phyloP scores from a whole-genome alignment of 2,113 vertebrate genomes.

The Pholis gunnellus region DNA sequence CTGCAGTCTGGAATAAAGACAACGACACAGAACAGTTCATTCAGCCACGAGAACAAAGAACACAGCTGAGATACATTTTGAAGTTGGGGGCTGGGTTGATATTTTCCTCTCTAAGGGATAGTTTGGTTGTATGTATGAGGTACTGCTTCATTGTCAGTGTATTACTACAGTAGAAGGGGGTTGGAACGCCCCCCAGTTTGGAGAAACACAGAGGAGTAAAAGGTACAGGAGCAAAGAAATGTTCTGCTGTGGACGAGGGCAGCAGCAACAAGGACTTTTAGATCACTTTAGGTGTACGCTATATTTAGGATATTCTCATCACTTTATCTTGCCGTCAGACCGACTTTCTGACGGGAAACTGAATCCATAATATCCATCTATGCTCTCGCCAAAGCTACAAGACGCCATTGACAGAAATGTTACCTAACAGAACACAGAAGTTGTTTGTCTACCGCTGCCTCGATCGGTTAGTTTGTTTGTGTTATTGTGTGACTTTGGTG shows the following conservation, averaged over 20 bases:
- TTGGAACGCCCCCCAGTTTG: no score
- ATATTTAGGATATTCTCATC: neutral
- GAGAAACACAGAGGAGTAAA: neutral
- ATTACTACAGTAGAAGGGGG: neutral
- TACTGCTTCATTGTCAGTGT: neutral
- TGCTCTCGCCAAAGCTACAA: neutral
- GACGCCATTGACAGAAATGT: neutral
- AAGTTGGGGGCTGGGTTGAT: neutral
- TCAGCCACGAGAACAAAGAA: neutral
- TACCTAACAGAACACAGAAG: neutral
- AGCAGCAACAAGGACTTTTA: no score
- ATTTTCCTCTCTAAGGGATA: neutral
- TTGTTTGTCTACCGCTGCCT: neutral
- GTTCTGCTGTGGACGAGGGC: no score
- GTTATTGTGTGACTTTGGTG: neutral
- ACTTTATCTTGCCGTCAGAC: neutral
- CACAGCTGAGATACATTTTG: neutral
- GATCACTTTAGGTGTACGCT: neutral
- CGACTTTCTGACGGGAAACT: neutral
- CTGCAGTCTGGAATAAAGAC: constrained; percentile 88
- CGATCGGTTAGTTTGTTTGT: neutral
- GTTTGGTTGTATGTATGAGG: neutral
- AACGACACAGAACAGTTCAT: constrained; percentile 2
- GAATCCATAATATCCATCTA: neutral
- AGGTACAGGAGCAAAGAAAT: no score